Percentiles rank a stretch among this genome's conserved stretches.
phyloP scores from a whole-genome alignment of 2,797 vertebrate genomes.

The Champsocephalus esox region DNA sequence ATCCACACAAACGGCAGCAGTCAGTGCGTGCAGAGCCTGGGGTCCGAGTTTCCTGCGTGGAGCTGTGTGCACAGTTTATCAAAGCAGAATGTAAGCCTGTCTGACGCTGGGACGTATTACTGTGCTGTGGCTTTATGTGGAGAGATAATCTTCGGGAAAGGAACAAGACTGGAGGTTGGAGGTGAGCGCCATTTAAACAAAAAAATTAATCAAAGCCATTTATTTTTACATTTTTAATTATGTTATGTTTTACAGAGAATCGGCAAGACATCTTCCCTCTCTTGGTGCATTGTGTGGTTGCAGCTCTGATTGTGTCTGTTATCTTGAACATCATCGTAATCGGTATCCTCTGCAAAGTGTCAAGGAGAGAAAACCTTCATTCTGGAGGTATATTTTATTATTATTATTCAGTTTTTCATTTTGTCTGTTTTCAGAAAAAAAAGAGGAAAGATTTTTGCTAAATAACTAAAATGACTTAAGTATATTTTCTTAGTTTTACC shows the following conservation, averaged over 20 bases:
- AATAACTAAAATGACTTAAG: not conserved
- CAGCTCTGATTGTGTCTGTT: slow-evolving; percentile 40
- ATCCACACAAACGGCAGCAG: slow-evolving; percentile 18
- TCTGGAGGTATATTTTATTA: slow-evolving; percentile 29
- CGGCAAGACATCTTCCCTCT: not conserved
- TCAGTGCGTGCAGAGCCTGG: slow-evolving; percentile 32
- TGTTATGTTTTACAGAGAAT: slow-evolving; percentile 24
- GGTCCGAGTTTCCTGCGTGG: not conserved
- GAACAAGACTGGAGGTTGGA: slow-evolving; percentile 28
- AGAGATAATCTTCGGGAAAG: slow-evolving; percentile 59
- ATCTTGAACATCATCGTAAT: slow-evolving; percentile 37
- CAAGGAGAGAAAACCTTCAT: not conserved
- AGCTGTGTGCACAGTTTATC: slow-evolving; percentile 60
- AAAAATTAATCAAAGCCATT: not conserved
- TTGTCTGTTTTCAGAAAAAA: not conserved
- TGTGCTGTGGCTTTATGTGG: slow-evolving; percentile 68
- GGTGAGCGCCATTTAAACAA: slow-evolving; percentile 31
- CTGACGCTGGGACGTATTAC: slow-evolving; percentile 57
- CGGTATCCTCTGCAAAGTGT: slow-evolving; percentile 23
- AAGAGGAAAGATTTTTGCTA: not conserved
- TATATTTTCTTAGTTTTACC: not conserved
- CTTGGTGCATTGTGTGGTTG: not conserved
- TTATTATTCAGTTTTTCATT: not conserved
- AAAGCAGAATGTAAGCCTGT: slow-evolving; percentile 36
- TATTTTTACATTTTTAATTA: not conserved